Evolutionary conservation across 2,888 invertebrate genomes (phyloP).

Genomic region (Coremacera marginata): DNA sequence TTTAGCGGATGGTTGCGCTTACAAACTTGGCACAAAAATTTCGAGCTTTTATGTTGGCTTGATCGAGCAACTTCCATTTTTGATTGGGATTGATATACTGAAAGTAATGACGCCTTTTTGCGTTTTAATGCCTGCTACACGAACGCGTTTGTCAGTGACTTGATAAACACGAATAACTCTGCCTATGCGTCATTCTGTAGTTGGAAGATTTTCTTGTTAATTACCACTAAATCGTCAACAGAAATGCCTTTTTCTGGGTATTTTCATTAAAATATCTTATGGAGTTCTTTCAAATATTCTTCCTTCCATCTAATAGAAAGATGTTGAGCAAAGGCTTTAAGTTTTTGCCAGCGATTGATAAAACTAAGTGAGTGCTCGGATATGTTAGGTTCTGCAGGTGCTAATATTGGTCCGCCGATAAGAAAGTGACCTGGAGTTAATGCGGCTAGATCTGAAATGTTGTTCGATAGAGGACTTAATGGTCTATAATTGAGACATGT

Average conservation of each 20-base stretch:
- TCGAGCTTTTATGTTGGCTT: too few relatives aligned
- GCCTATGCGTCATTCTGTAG: constrained; percentile 19
- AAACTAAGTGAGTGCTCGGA: too few relatives aligned
- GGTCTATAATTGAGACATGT: constrained; percentile 16
- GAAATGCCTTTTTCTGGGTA: constrained; percentile 11
- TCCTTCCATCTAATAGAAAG: too few relatives aligned
- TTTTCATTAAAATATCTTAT: not conserved
- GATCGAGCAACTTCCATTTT: too few relatives aligned
- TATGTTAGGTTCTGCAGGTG: not conserved
- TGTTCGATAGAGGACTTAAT: too few relatives aligned
- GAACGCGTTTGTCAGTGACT: constrained; percentile 5
- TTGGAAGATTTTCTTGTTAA: constrained; percentile 18
- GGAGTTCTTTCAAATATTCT: too few relatives aligned
- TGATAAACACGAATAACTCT: not conserved
- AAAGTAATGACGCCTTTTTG: constrained; percentile 22
- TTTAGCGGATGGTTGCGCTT: too few relatives aligned
- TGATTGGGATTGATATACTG: too few relatives aligned
- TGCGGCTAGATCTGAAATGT: not conserved
- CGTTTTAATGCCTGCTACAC: constrained; percentile 16
- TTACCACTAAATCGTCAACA: constrained; percentile 10
- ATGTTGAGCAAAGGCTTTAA: too few relatives aligned
- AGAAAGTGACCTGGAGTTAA: not conserved
- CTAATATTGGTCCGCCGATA: not conserved
- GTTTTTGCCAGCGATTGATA: too few relatives aligned
- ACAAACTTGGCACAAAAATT: too few relatives aligned